A percentile compares a stretch with the other conserved stretches of the same genome.
Conservation (phyloP, 2,888 invertebrate genomes). For the Byasa hedistus region DNA sequence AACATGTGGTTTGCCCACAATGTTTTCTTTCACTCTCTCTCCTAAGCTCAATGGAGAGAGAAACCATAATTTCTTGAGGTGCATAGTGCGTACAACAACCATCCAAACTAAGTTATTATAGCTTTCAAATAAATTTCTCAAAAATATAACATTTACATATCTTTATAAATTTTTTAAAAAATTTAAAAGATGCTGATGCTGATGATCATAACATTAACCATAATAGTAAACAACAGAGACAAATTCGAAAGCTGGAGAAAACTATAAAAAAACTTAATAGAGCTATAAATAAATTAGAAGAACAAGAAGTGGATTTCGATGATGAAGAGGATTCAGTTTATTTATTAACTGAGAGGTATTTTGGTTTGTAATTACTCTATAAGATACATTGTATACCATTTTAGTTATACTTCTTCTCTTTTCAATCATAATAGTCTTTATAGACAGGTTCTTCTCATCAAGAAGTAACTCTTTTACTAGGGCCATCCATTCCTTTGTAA, state of each 20-base stretch:
- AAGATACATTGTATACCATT: neutral
- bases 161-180: neutral
- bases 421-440: no score
- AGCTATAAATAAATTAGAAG: slow-evolving; percentile 84
- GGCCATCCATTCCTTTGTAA: no score
- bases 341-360: slow-evolving; percentile 83
- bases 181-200: neutral
- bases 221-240: slow-evolving; percentile 71
- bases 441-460: no score
- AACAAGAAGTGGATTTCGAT: slow-evolving; percentile 85
- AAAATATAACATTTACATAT: neutral
- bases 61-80: no score
- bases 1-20: no score
- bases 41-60: no score
- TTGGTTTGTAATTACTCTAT: neutral
- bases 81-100: no score
- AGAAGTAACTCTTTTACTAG: no score
- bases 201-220: slow-evolving; percentile 53
- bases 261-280: slow-evolving; percentile 82
- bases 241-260: slow-evolving; percentile 80
- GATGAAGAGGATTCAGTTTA: slow-evolving; percentile 87
- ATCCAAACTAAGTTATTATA: no score
- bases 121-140: no score
- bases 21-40: no score
- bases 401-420: no score